These are phyloP conservation scores for Pogonus chalceus DNA, from an alignment of 1,140 invertebrate genomes.

Conservation along the genomic window DNA sequence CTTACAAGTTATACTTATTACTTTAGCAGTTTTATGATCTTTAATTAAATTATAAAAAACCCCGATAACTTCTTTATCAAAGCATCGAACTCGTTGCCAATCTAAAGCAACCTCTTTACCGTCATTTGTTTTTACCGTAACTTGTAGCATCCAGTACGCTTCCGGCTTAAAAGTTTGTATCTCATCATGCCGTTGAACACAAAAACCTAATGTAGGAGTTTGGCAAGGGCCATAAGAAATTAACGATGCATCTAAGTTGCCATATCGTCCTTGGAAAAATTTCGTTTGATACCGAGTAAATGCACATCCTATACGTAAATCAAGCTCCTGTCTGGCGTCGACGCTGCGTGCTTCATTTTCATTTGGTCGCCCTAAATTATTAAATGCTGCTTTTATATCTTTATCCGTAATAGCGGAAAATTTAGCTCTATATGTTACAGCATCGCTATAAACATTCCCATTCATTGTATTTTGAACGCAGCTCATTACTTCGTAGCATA, in stretches of 20 bases:
- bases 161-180: slow-evolving; percentile 99
- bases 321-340: slow-evolving; percentile 94
- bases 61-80: slow-evolving; percentile 91
- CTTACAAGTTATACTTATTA: slow-evolving; percentile 58
- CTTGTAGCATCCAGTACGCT: slow-evolving; percentile 86
- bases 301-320: slow-evolving; percentile 96
- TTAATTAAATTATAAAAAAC: slow-evolving; percentile 82
- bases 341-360: slow-evolving; percentile 96
- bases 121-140: slow-evolving; percentile 55
- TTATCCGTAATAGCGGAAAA: slow-evolving; percentile 98
- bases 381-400: slow-evolving; percentile 92
- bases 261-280: slow-evolving; percentile 86
- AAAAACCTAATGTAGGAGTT: slow-evolving; percentile 98
- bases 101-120: slow-evolving; percentile 61
- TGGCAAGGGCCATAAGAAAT: slow-evolving; percentile 99
- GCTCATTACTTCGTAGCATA: slow-evolving; percentile 91
- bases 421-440: slow-evolving; percentile 70
- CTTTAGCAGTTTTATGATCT: slow-evolving; percentile 65
- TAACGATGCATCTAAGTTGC: slow-evolving; percentile 90
- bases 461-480: slow-evolving; percentile 52
- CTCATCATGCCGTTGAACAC: slow-evolving; percentile 95
- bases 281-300: slow-evolving; percentile 98
- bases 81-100: slow-evolving; percentile 84
- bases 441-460: slow-evolving; percentile 46
- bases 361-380: slow-evolving; percentile 78